Percentiles rank a stretch among this genome's conserved stretches.
These are phyloP conservation scores for Drosophila atroscutellata DNA, from an alignment of 2,888 invertebrate species.

Conservation along the genomic window DNA sequence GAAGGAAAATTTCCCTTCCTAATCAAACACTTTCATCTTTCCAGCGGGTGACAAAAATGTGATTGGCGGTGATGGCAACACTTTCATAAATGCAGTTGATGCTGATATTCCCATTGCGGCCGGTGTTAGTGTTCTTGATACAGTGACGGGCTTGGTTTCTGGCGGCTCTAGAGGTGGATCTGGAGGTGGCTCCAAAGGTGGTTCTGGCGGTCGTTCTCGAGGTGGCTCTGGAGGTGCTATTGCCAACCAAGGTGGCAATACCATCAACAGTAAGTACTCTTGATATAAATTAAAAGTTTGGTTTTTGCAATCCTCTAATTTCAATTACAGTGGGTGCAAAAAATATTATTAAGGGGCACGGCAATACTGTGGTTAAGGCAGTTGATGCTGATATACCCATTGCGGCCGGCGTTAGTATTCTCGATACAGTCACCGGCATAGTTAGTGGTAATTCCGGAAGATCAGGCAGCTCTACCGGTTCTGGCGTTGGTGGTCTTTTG, in stretches of 20 bases:
- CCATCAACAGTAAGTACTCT: neutral
- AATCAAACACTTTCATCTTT: too few species aligned
- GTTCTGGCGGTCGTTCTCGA: neutral
- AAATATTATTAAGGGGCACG: slow-evolving; percentile 17
- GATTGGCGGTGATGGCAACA: too few species aligned
- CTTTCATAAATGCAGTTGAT: too few species aligned
- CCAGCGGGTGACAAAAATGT: too few species aligned
- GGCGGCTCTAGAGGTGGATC: neutral
- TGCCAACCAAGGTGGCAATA: slow-evolving; percentile 16
- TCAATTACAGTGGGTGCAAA: slow-evolving; percentile 17
- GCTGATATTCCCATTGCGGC: too few species aligned
- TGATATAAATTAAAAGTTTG: neutral
- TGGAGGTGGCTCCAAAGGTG: neutral
- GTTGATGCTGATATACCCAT: slow-evolving; percentile 18
- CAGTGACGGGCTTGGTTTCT: too few species aligned
- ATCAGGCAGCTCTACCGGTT: neutral
- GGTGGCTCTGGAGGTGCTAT: neutral
- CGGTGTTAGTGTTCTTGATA: too few species aligned
- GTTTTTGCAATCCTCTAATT: neutral
- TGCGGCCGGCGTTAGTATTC: neutral
- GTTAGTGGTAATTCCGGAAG: slow-evolving; percentile 3
- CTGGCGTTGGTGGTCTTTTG: neutral
- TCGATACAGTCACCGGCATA: slow-evolving; percentile 8
- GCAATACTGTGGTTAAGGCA: slow-evolving; percentile 17
- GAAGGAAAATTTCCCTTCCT: too few species aligned